Base-by-base conservation (phyloP, 2,113 vertebrate species). In the Triplophysa rosa region DNA sequence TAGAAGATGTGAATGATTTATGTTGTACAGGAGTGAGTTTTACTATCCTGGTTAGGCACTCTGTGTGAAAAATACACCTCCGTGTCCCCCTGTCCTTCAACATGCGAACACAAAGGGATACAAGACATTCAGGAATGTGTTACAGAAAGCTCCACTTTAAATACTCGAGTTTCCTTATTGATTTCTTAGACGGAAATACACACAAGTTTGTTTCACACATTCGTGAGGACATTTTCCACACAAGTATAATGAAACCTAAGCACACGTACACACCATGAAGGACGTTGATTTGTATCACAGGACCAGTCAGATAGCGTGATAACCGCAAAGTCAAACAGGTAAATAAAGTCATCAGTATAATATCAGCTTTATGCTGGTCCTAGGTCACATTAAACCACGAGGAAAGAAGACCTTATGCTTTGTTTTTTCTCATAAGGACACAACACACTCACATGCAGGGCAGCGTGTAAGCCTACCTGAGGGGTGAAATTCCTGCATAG, bases 291-390 rank as follows among this genome's bases (percentile, higher is more conserved):
- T 65, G 13, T 13, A 59, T 19, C 17, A 72, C 45, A 58, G 21
- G 21, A 17, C 63, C 56, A 37, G 2, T n/a, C 23, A 14, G 23
- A 45, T 64, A 24, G 29, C 47, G 21, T 29, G 40, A 52, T n/a
- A 49, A 10, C 3, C 49, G 1, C 42, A 45, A 4, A 11, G 13
- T 49, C 24, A 2, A 8, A 54, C n/a, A 24, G 52, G 52, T 49
- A 52, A 19, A 66, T 4, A 19, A 13, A 21, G 33, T 37, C 10
- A 14, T 63, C 6, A 21, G 5, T 67, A 24, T 9, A 19, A 19
- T 14, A 62, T 24, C 59, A 13, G 45, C 23, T 56, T 45, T 69
- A 84, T 81, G 29, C 83, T 68, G 79, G 82, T 23, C 40, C n/a
- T 65, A 80, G 58, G n/a, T 8, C 24, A 24, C 14, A 58, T 37